These are phyloP conservation scores for Lethrus apterus DNA, from an alignment of 1,140 invertebrate species.

Conservation along the genomic window DNA sequence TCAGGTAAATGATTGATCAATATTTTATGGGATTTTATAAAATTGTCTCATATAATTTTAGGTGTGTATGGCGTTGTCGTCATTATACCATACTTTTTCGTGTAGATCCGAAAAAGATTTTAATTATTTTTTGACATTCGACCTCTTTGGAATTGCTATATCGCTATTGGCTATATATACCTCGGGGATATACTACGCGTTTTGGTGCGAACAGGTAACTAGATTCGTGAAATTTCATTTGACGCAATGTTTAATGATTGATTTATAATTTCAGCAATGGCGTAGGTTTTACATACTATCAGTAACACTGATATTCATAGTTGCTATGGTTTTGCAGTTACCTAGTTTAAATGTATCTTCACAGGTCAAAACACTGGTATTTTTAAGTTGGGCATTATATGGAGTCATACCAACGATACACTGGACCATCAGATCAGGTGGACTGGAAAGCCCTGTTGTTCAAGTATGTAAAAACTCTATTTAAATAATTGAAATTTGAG, in stretches of 20 bases:
- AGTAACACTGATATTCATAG: conserved; percentile 67
- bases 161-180: conserved; percentile 91
- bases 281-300: conserved; percentile 77
- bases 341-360: conserved; percentile 63
- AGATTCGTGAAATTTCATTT: neutral
- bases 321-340: conserved; percentile 73
- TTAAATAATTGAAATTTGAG: too few relatives aligned
- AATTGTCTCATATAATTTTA: conserved; percentile 45
- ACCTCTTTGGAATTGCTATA: conserved; percentile 87
- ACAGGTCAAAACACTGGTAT: conserved; percentile 69
- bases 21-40: too few relatives aligned
- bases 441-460: conserved; percentile 76
- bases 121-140: conserved; percentile 80
- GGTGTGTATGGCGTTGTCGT: conserved; percentile 89
- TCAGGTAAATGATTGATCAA: conserved; percentile 56
- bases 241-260: neutral
- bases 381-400: conserved; percentile 80
- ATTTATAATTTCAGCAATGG: conserved; percentile 57
- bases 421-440: conserved; percentile 84
- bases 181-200: conserved; percentile 93
- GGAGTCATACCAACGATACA: conserved; percentile 86
- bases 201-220: conserved; percentile 87
- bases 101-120: conserved; percentile 85
- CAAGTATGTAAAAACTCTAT: conserved; percentile 46
- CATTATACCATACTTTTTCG: conserved; percentile 89